Percentiles rank a stretch among this genome's conserved stretches.
Conservation (phyloP, 2,888 invertebrate species). For the Drosophila acutilabella region DNA sequence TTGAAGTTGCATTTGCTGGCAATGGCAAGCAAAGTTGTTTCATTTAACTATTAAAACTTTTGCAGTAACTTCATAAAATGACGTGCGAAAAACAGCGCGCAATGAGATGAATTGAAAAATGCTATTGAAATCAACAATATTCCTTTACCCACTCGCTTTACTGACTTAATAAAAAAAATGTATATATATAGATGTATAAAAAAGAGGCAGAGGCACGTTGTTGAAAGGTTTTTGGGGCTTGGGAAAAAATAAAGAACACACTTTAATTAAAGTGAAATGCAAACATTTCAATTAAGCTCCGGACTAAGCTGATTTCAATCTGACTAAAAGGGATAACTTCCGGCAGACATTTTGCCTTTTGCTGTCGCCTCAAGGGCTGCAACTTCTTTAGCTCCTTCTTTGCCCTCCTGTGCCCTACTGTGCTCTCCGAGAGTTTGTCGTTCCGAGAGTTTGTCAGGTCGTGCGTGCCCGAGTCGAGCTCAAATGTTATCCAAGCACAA, state of each 20-base stretch:
- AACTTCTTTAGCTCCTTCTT: constrained; percentile 14
- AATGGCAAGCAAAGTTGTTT: constrained; percentile 49
- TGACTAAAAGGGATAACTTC: constrained; percentile 79
- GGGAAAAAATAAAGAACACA: constrained; percentile 36
- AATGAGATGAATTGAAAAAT: constrained; percentile 53
- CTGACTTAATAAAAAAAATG: too few relatives aligned
- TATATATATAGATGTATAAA: too few relatives aligned
- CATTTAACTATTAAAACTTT: constrained; percentile 73
- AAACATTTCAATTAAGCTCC: constrained; percentile 78
- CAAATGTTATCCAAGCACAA: constrained; percentile 61
- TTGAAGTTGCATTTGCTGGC: constrained; percentile 8
- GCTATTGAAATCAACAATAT: constrained; percentile 33
- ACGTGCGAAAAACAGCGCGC: constrained; percentile 62
- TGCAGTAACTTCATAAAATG: constrained; percentile 68
- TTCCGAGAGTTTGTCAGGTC: constrained; percentile 5
- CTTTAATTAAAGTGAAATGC: constrained; percentile 77
- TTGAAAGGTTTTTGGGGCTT: constrained; percentile 41
- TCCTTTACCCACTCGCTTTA: not conserved
- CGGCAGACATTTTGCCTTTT: constrained; percentile 64
- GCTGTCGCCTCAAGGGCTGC: constrained; percentile 45
- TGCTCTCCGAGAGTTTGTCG: too few relatives aligned
- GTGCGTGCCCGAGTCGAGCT: constrained; percentile 52
- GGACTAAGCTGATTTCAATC: constrained; percentile 77
- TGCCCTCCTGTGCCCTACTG: too few relatives aligned
- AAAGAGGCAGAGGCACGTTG: constrained; percentile 5